Evolutionary conservation across 1,140 invertebrate genomes (phyloP).

Genomic region (Oncopeltus fasciatus): DNA sequence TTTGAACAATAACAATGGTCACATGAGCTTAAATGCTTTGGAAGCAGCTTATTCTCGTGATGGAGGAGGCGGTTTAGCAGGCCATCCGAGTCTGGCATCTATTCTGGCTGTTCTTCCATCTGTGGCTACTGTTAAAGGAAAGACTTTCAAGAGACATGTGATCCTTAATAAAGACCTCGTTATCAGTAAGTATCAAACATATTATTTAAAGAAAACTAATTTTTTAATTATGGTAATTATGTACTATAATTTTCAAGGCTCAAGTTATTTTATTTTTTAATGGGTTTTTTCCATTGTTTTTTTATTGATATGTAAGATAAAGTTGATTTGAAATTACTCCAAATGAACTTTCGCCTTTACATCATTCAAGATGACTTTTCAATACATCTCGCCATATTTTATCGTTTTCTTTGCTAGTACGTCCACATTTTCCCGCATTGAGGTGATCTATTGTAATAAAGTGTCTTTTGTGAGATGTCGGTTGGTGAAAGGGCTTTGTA

Average conservation of each 20-base stretch:
- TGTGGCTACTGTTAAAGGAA: constrained; percentile 35
- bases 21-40: constrained; percentile 38
- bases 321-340: too few relatives aligned
- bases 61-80: constrained; percentile 38
- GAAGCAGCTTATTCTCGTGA: constrained; percentile 37
- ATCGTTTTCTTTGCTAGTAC: too few relatives aligned
- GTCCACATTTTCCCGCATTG: too few relatives aligned
- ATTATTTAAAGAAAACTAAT: neutral
- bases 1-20: constrained; percentile 36
- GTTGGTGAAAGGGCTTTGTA: too few relatives aligned
- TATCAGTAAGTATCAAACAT: constrained; percentile 23
- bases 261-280: neutral
- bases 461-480: too few relatives aligned
- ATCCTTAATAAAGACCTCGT: constrained; percentile 33
- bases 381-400: too few relatives aligned
- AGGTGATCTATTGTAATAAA: too few relatives aligned
- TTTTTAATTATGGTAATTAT: neutral
- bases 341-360: too few relatives aligned
- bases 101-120: constrained; percentile 41
- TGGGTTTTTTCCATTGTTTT: too few relatives aligned
- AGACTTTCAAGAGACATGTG: constrained; percentile 30
- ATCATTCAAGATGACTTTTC: too few relatives aligned
- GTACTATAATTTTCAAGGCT: neutral
- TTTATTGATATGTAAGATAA: too few relatives aligned
- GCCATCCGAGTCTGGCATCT: constrained; percentile 40